Percentiles rank a stretch among this genome's conserved stretches.
phyloP scores from a whole-genome alignment of 1,140 invertebrate genomes.

The Cydia strobilella region DNA sequence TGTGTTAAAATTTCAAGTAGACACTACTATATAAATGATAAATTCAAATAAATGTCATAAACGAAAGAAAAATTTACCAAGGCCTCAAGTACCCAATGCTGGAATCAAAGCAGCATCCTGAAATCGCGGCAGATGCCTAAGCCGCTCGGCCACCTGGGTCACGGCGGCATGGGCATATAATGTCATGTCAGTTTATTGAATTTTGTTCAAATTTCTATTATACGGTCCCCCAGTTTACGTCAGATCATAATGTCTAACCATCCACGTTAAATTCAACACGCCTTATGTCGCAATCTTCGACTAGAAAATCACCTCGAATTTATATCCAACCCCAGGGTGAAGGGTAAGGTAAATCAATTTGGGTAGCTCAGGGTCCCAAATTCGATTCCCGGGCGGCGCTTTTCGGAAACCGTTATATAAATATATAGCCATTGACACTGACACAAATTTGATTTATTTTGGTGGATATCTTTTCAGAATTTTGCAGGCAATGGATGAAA shows the following conservation, averaged over 20 bases:
- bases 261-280: background rate
- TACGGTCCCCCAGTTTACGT: background rate
- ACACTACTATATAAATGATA: too few species aligned
- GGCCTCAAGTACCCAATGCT: too few species aligned
- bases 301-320: slow-evolving; percentile 36
- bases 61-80: too few species aligned
- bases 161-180: too few species aligned
- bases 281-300: slow-evolving; percentile 25
- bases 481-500: slow-evolving; percentile 35
- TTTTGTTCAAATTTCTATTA: background rate
- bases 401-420: slow-evolving; percentile 52
- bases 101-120: too few species aligned
- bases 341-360: slow-evolving; percentile 70
- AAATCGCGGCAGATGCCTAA: too few species aligned
- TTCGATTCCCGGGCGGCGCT: slow-evolving; percentile 65
- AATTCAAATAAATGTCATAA: too few species aligned
- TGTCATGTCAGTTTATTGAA: too few species aligned
- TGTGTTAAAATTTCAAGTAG: too few species aligned
- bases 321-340: slow-evolving; percentile 39
- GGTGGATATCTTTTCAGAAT: slow-evolving; percentile 58
- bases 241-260: slow-evolving; percentile 19
- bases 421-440: slow-evolving; percentile 51
- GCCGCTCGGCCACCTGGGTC: too few species aligned
- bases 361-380: slow-evolving; percentile 61
- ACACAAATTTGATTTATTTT: slow-evolving; percentile 59